phyloP scores from a whole-genome alignment of 1,140 invertebrate species.

The Mercenaria mercenaria region DNA sequence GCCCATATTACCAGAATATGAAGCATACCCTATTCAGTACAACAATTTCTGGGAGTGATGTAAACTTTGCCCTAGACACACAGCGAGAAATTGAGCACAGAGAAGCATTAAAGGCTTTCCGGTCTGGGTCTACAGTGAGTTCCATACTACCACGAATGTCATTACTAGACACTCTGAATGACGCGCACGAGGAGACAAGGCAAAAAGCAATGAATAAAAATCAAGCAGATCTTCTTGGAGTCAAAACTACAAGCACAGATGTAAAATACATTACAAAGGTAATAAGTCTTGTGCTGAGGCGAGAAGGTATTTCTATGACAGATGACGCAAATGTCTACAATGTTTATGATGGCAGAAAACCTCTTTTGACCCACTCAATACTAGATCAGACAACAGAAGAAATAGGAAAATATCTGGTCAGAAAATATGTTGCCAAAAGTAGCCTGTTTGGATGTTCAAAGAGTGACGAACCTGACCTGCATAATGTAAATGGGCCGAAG shows the following conservation, averaged over 20 bases:
- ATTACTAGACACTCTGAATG: neutral
- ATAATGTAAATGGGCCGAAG: constrained; percentile 8
- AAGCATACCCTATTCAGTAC: constrained; percentile 27
- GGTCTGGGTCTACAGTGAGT: neutral
- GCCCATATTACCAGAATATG: constrained; percentile 32
- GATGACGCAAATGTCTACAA: neutral
- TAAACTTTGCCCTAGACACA: constrained; percentile 37
- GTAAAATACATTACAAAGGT: neutral
- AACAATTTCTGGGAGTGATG: neutral
- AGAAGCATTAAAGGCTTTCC: constrained; percentile 25
- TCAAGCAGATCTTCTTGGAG: neutral
- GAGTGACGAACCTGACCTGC: neutral
- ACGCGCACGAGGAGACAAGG: neutral
- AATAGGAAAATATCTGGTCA: neutral
- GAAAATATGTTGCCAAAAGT: neutral
- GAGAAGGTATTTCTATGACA: neutral
- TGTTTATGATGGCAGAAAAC: constrained; percentile 13
- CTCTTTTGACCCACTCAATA: neutral
- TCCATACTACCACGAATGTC: constrained; percentile 34
- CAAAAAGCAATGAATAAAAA: neutral
- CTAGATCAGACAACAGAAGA: constrained; percentile 27
- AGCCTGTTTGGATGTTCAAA: constrained; percentile 7
- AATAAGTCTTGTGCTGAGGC: neutral
- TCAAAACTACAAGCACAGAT: neutral
- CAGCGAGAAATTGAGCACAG: constrained; percentile 26